Evolutionary conservation across 53 echinoderm and acorn worm genomes (phyloP).

Genomic region (Echinometra lucunter): DNA sequence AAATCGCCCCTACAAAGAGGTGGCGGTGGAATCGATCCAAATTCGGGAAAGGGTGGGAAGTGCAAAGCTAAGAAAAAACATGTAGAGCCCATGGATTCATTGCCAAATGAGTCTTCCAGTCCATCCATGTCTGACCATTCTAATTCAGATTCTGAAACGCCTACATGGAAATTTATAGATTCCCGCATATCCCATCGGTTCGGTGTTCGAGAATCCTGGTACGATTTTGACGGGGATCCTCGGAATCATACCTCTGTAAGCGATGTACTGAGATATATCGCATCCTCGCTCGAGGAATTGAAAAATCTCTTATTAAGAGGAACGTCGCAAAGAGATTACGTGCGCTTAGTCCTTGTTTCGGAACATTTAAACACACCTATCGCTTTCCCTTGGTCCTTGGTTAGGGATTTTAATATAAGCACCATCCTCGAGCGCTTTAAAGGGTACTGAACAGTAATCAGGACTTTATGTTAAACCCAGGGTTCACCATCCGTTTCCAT

Average conservation of each 20-base stretch:
- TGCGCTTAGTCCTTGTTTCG: background rate
- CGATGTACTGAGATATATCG: background rate
- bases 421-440: background rate
- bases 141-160: background rate
- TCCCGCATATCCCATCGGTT: background rate
- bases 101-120: background rate
- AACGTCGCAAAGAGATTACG: background rate
- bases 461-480: background rate
- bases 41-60: background rate
- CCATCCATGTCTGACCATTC: background rate
- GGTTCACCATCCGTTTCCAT: slow-evolving; percentile 7
- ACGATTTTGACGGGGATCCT: background rate
- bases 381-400: background rate
- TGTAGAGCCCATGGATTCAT: background rate
- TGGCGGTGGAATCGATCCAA: background rate
- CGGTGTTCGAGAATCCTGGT: slow-evolving; percentile 36
- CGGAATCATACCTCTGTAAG: background rate
- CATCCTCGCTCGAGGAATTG: background rate
- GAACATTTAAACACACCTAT: background rate
- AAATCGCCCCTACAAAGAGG: background rate
- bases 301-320: background rate
- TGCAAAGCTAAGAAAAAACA: background rate
- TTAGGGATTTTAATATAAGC: slow-evolving; percentile 5
- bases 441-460: background rate
- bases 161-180: background rate